These are phyloP conservation scores for Eustalomyia histrio DNA, from an alignment of 2,888 invertebrate species.

Conservation along the genomic window DNA sequence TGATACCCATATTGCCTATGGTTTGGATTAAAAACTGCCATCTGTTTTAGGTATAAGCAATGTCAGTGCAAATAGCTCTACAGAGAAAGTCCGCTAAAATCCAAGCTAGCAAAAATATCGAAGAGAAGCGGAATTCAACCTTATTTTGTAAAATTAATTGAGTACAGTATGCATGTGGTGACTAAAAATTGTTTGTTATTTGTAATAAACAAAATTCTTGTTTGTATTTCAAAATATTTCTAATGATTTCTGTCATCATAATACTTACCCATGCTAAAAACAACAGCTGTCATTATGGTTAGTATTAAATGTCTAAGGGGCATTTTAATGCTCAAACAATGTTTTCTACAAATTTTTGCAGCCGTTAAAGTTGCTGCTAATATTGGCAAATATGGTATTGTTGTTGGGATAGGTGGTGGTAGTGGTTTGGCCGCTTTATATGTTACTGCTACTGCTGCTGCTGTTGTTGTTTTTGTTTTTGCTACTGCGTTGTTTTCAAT, in stretches of 20 bases:
- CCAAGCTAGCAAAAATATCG: too few relatives aligned
- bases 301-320: slow-evolving; percentile 63
- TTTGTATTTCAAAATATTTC: background rate
- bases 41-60: too few relatives aligned
- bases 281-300: slow-evolving; percentile 60
- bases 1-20: too few relatives aligned
- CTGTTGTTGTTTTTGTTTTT: background rate
- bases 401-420: slow-evolving; percentile 10
- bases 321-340: slow-evolving; percentile 53
- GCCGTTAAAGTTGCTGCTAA: slow-evolving; percentile 19
- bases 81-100: too few relatives aligned
- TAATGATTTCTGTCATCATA: background rate
- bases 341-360: slow-evolving; percentile 42
- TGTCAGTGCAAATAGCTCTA: too few relatives aligned
- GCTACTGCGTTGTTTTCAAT: slow-evolving; percentile 37
- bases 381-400: slow-evolving; percentile 15
- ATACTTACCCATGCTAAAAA: slow-evolving; percentile 62
- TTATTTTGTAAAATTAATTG: too few relatives aligned
- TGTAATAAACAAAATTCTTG: too few relatives aligned
- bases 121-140: too few relatives aligned
- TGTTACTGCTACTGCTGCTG: background rate
- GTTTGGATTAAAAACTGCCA: too few relatives aligned
- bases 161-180: too few relatives aligned
- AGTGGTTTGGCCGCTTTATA: slow-evolving; percentile 27
- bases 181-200: too few relatives aligned